A percentile compares a stretch with the other conserved stretches of the same genome.
Conservation (phyloP, 2,888 invertebrate genomes). For the Drosophila birchii region DNA sequence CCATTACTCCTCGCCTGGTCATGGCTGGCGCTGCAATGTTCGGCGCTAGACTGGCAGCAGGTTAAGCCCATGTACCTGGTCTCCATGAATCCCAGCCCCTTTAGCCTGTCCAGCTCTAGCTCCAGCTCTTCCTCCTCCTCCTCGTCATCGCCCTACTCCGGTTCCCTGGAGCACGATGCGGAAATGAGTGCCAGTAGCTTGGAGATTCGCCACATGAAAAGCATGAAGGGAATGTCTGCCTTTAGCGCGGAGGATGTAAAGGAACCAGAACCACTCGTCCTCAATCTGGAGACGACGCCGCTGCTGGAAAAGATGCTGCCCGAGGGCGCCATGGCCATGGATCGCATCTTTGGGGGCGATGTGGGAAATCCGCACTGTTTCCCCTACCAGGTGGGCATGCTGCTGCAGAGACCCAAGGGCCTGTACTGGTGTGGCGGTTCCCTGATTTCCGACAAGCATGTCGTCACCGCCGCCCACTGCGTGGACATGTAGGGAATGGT, state of each 20-base stretch:
- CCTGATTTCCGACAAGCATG: conserved; percentile 81
- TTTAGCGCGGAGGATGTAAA: conserved; percentile 32
- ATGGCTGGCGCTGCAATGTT: conserved; percentile 46
- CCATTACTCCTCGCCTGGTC: conserved; percentile 39
- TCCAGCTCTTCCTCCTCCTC: conserved; percentile 48
- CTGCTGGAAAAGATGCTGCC: conserved; percentile 77
- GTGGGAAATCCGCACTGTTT: conserved; percentile 81
- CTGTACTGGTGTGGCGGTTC: conserved; percentile 84
- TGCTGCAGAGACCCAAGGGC: conserved; percentile 81
- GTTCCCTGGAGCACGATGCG: conserved; percentile 65
- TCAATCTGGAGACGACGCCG: conserved; percentile 81
- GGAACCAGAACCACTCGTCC: conserved; percentile 74
- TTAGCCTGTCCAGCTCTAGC: conserved; percentile 40
- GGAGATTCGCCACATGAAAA: conserved; percentile 52
- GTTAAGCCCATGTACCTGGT: conserved; percentile 84
- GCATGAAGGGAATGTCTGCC: neutral
- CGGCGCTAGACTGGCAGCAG: conserved; percentile 80
- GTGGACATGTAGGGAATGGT: conserved; percentile 79
- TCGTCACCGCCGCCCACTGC: conserved; percentile 84
- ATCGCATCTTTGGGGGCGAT: conserved; percentile 83
- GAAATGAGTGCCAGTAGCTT: conserved; percentile 65
- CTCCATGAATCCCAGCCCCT: conserved; percentile 78
- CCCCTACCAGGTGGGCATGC: conserved; percentile 83
- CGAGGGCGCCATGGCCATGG: conserved; percentile 81
- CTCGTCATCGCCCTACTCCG: conserved; percentile 52